Evolutionary conservation across 1,140 invertebrate genomes (phyloP).

Genomic region (Drosophila mojavensis): DNA sequence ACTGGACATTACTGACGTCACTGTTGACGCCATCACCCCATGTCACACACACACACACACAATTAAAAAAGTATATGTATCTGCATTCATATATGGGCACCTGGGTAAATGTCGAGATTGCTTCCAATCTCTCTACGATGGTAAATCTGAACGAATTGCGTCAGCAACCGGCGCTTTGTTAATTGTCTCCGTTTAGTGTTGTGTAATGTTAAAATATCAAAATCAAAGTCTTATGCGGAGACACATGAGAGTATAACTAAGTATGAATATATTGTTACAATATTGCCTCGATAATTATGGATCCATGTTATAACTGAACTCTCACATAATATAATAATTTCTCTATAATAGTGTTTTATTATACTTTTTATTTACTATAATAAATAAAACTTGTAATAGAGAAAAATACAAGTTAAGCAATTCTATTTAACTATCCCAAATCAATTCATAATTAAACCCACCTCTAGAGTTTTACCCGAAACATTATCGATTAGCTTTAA

Average conservation of each 20-base stretch:
- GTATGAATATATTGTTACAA: background rate
- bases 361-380: too few species aligned
- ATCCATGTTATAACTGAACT: background rate
- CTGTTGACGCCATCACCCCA: slow-evolving; percentile 24
- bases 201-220: slow-evolving; percentile 14
- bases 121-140: slow-evolving; percentile 41
- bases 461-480: too few species aligned
- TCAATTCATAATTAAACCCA: too few species aligned
- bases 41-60: slow-evolving; percentile 15
- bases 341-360: too few species aligned
- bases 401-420: too few species aligned
- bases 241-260: background rate
- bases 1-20: slow-evolving; percentile 66
- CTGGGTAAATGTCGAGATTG: slow-evolving; percentile 20
- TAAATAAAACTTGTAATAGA: too few species aligned
- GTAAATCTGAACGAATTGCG: slow-evolving; percentile 28
- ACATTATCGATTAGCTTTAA: too few species aligned
- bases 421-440: too few species aligned
- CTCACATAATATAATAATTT: too few species aligned
- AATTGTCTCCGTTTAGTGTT: slow-evolving; percentile 24
- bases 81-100: background rate
- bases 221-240: slow-evolving; percentile 10
- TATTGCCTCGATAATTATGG: background rate
- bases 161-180: slow-evolving; percentile 19
- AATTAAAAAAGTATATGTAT: background rate